A percentile compares a stretch with the other conserved stretches of the same genome.
Conservation (phyloP, 2,888 invertebrate species). For the Eupithecia tripunctaria region DNA sequence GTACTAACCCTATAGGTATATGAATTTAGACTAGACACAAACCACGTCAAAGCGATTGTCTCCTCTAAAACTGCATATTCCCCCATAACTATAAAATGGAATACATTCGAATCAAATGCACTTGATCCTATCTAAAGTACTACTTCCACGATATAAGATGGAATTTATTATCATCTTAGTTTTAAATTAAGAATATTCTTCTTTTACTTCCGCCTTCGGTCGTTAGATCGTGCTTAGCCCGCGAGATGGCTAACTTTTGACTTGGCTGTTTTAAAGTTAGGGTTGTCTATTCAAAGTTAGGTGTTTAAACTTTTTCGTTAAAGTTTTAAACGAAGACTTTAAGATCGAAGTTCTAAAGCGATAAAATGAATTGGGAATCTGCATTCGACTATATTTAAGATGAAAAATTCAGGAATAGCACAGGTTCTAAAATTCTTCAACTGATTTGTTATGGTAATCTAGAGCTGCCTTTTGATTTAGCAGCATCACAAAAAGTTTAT, state of each 20-base stretch:
- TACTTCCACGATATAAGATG: conserved; percentile 33
- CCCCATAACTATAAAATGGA: background rate
- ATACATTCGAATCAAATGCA: conserved; percentile 23
- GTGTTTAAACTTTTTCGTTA: conserved; percentile 11
- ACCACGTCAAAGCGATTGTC: background rate
- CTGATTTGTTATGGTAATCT: conserved; percentile 2
- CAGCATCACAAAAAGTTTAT: conserved; percentile 36
- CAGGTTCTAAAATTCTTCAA: background rate
- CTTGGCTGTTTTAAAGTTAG: conserved; percentile 58
- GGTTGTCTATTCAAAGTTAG: conserved; percentile 51
- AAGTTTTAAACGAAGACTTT: conserved; percentile 13
- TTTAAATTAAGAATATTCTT: conserved; percentile 49
- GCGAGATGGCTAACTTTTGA: conserved; percentile 60
- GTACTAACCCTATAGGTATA: background rate
- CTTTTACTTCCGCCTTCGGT: conserved; percentile 53
- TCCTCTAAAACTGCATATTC: background rate
- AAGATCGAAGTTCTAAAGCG: background rate
- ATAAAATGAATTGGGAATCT: conserved; percentile 12
- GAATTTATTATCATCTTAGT: conserved; percentile 41
- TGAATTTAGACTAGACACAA: conserved; percentile 1
- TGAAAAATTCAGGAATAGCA: background rate
- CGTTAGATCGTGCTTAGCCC: conserved; percentile 59
- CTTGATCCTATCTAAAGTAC: conserved; percentile 35
- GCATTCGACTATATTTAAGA: conserved; percentile 1
- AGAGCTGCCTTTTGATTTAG: conserved; percentile 20